Percentiles rank a stretch among this genome's conserved stretches.
phyloP scores from a whole-genome alignment of 2,797 vertebrate species.

The Falco concolor region DNA sequence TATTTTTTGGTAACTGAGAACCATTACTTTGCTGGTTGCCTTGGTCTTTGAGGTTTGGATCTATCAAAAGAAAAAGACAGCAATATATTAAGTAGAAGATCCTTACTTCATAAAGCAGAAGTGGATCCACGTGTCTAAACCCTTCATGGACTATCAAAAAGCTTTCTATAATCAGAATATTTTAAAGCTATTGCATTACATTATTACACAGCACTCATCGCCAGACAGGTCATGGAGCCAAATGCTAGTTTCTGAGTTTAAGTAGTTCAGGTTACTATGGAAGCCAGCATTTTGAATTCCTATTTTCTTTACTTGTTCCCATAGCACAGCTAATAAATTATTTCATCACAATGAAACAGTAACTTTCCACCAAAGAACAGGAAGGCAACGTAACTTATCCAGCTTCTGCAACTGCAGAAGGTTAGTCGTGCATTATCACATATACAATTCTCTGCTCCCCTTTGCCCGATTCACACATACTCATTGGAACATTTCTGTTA shows the following conservation, averaged over 20 bases:
- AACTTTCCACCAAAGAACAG: not conserved
- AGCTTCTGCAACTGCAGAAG: not conserved
- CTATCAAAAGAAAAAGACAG: conserved; percentile 69
- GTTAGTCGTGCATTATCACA: not conserved
- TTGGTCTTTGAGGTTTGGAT: conserved; percentile 82
- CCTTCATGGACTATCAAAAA: not conserved
- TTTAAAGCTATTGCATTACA: not conserved
- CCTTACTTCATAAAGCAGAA: not conserved
- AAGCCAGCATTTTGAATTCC: not conserved
- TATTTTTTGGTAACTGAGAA: conserved; percentile 79
- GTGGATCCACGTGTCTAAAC: not conserved
- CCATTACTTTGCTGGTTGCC: conserved; percentile 79
- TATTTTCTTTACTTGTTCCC: not conserved
- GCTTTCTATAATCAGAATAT: not conserved
- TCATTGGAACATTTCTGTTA: not conserved
- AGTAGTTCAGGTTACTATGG: not conserved
- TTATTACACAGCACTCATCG: not conserved
- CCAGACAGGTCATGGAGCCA: not conserved
- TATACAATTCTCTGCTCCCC: not conserved
- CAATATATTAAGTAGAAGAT: not conserved
- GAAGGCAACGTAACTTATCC: not conserved
- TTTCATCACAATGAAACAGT: not conserved
- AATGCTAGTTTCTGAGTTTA: not conserved
- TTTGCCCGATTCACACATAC: not conserved
- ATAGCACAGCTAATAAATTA: not conserved